These are phyloP conservation scores for Felis catus DNA, from an alignment of 2,113 vertebrate genomes.

Conservation along the genomic window F.catus_Fca126_mat1.0 CM031421.1:99283501-99284000, in stretches of 20 bases:
- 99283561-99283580: neutral
- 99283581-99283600: accelerated
- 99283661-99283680: neutral
- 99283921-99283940: neutral
- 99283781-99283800: neutral
- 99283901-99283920: slow-evolving; percentile 58
- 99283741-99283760: neutral
- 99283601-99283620: neutral
- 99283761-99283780: neutral
- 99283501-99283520: neutral
- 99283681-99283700: neutral
- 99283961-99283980: slow-evolving; percentile 28
- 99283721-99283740: neutral
- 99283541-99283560: neutral
- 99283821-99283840: neutral
- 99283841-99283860: neutral
- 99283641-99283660: neutral
- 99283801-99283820: neutral
- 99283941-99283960: neutral
- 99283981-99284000: slow-evolving; percentile 40
- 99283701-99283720: neutral
- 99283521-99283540: neutral
- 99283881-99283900: slow-evolving; percentile 39
- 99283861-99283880: neutral
- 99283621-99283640: neutral